Evolutionary conservation across 2,888 invertebrate genomes (phyloP).

Genomic region (Calliopum simillimum): DNA sequence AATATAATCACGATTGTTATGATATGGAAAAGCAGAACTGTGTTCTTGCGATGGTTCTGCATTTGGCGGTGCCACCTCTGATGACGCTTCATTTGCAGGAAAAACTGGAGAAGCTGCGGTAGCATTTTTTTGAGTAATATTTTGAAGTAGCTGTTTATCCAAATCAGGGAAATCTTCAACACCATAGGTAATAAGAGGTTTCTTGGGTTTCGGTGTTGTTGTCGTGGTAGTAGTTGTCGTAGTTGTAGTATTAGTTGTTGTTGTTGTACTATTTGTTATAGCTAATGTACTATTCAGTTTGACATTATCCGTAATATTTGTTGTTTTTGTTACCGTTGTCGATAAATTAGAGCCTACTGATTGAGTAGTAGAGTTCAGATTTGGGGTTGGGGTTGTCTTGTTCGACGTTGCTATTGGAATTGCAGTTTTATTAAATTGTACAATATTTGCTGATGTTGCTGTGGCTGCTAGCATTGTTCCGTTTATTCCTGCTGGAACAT

Average conservation of each 20-base stretch:
- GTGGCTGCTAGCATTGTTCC: too few species aligned
- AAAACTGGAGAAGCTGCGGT: constrained; percentile 25
- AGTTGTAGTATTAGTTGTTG: constrained; percentile 52
- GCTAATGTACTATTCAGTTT: constrained; percentile 32
- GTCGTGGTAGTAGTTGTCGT: constrained; percentile 58
- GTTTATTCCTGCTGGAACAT: too few species aligned
- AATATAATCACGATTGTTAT: constrained; percentile 74
- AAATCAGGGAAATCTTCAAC: constrained; percentile 63
- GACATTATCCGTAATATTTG: not conserved
- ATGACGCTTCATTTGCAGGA: constrained; percentile 14
- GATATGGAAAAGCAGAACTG: constrained; percentile 48
- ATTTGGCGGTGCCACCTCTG: constrained; percentile 50
- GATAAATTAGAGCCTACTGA: not conserved
- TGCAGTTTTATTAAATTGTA: too few species aligned
- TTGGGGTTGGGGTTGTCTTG: too few species aligned
- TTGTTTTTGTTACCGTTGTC: not conserved
- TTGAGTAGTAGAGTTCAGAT: too few species aligned
- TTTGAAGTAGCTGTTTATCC: constrained; percentile 40
- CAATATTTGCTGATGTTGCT: too few species aligned
- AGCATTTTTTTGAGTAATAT: too few species aligned
- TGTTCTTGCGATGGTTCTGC: constrained; percentile 59
- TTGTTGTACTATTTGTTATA: constrained; percentile 45
- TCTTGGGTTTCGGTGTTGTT: constrained; percentile 67
- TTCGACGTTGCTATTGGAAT: too few species aligned
- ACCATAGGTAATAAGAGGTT: constrained; percentile 70